Evolutionary conservation across 2,113 vertebrate genomes (phyloP).

Genomic region (Gopherus evgoodei): DNA sequence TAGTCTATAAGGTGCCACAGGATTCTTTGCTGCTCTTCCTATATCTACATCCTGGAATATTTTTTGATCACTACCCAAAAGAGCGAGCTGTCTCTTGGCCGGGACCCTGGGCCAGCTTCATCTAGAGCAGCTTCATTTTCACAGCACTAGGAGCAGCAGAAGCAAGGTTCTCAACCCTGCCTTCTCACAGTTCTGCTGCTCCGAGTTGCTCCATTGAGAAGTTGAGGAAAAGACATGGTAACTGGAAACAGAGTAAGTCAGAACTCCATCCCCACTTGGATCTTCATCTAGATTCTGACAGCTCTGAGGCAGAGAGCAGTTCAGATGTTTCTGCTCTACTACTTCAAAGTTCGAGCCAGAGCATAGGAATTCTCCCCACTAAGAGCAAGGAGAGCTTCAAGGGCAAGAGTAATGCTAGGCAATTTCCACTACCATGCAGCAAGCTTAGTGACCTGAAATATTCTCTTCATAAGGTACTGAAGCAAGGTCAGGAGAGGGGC

Average conservation of each 20-base stretch:
- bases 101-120: background rate
- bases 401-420: conserved; percentile 40
- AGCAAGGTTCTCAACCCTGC: background rate
- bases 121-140: background rate
- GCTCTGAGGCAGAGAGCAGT: background rate
- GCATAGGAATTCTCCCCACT: background rate
- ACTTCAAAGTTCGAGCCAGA: background rate
- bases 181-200: background rate
- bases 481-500: background rate
- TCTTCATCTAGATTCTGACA: background rate
- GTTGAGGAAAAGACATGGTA: background rate
- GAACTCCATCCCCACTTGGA: background rate
- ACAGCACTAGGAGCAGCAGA: background rate
- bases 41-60: background rate
- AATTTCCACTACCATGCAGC: background rate
- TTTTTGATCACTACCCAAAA: no score
- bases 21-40: no score
- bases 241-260: background rate
- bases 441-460: background rate
- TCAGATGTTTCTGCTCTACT: background rate
- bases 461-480: background rate
- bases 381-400: conserved; percentile 21
- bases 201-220: background rate
- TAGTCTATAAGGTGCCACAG: no score
- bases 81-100: background rate